These are phyloP conservation scores for Rhinogobio ventralis DNA, from an alignment of 2,797 vertebrate genomes.

Conservation along the genomic window DNA sequence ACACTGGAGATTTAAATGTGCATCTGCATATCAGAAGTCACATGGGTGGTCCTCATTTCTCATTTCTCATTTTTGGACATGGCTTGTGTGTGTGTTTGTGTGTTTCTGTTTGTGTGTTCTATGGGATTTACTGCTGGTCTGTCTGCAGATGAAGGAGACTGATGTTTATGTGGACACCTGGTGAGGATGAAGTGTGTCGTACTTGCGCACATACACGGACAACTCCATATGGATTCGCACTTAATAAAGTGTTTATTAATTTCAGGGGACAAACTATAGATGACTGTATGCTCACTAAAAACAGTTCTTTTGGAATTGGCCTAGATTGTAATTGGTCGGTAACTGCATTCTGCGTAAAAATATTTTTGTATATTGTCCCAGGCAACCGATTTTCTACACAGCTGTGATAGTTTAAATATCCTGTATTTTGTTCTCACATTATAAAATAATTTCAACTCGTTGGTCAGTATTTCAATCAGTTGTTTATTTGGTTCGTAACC, in stretches of 20 bases:
- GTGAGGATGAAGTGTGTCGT: not conserved
- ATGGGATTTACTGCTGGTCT: constrained; percentile 42
- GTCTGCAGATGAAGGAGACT: constrained; percentile 23
- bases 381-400: not conserved
- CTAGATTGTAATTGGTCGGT: not conserved
- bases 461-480: not conserved
- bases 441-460: not conserved
- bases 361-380: not conserved
- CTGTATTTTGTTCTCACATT: not conserved
- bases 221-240: not conserved
- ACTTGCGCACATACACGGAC: not conserved
- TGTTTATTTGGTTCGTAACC: constrained; percentile 19
- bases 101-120: constrained; percentile 20
- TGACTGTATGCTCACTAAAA: not conserved
- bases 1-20: constrained; percentile 27
- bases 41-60: constrained; percentile 74
- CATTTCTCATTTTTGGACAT: constrained; percentile 56
- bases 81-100: not conserved
- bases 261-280: not conserved
- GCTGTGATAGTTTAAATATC: constrained; percentile 11
- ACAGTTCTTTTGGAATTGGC: not conserved
- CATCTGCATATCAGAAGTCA: constrained; percentile 51
- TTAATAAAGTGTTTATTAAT: constrained; percentile 1
- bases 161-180: constrained; percentile 50
- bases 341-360: not conserved